A percentile compares a stretch with the other conserved stretches of the same genome.
Conservation (phyloP, 2,113 vertebrate genomes). For the Sinocyclocheilus rhinocerous region DNA sequence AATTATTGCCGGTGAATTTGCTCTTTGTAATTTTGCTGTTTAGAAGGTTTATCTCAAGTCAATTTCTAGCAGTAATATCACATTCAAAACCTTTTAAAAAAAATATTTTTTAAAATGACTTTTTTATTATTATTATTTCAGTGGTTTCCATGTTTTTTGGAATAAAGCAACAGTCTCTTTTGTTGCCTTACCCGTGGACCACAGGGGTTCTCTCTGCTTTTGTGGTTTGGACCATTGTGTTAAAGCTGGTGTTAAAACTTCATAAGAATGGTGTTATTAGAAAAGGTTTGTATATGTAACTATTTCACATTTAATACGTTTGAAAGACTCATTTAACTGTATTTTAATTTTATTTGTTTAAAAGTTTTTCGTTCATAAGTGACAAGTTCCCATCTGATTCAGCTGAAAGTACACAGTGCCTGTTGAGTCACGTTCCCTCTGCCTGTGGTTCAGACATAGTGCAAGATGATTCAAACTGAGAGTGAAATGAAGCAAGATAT, state of each 20-base stretch:
- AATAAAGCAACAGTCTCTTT: conserved; percentile 78
- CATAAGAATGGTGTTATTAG: conserved; percentile 59
- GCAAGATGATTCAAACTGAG: background rate
- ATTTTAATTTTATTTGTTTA: background rate
- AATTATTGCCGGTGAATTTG: conserved; percentile 80
- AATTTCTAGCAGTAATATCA: too few species aligned
- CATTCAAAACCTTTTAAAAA: too few species aligned
- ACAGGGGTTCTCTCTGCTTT: conserved; percentile 79
- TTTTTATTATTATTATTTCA: conserved; percentile 43
- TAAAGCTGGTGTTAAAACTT: conserved; percentile 77
- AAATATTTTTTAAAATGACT: background rate
- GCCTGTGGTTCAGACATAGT: background rate
- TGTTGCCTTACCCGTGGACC: conserved; percentile 76
- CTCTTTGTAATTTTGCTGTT: background rate
- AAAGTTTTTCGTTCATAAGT: background rate
- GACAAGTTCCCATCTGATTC: background rate
- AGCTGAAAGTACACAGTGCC: background rate
- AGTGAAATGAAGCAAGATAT: background rate
- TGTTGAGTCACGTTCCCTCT: background rate
- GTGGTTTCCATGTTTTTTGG: conserved; percentile 80
- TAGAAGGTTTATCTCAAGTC: too few species aligned
- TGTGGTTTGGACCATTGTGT: conserved; percentile 78
- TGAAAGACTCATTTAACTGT: background rate
- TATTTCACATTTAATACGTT: background rate
- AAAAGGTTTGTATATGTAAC: conserved; percentile 39